A percentile compares a stretch with the other conserved stretches of the same genome.
Evolutionary conservation across 2,113 vertebrate species (phyloP).

Genomic region (Nibea coibor): DNA sequence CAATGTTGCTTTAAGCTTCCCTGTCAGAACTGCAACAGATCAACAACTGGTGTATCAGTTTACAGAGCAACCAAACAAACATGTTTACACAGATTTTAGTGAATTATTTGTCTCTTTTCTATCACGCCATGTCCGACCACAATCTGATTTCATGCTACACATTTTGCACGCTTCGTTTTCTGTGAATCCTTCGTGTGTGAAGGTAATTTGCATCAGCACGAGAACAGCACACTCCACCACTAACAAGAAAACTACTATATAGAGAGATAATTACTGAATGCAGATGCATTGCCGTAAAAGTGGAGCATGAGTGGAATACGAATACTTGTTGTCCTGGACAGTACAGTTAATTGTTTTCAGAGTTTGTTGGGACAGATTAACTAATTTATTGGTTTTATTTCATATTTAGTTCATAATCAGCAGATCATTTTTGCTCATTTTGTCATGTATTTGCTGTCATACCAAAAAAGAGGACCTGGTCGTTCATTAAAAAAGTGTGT

Average conservation of each 20-base stretch:
- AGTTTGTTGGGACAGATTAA: too few relatives aligned
- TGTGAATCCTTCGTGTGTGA: too few relatives aligned
- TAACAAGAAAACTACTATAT: neutral
- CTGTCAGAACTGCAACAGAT: neutral
- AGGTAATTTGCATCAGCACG: neutral
- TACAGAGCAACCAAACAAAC: neutral
- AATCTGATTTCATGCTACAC: neutral
- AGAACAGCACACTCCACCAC: neutral
- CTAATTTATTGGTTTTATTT: neutral
- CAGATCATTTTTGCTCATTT: neutral
- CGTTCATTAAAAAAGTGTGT: neutral
- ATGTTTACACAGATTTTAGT: neutral
- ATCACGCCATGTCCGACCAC: neutral
- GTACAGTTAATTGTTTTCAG: neutral
- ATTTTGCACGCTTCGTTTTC: neutral
- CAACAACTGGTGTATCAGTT: neutral
- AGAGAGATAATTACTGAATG: neutral
- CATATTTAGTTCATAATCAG: neutral
- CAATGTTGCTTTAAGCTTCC: neutral
- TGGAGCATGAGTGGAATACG: neutral
- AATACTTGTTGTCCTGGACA: neutral
- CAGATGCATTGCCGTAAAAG: neutral
- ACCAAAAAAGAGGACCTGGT: neutral
- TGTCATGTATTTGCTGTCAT: neutral
- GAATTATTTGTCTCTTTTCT: neutral